These are phyloP conservation scores for Phataginus tetradactyla DNA, from an alignment of 2,797 vertebrate species.

Conservation along the genomic window DNA sequence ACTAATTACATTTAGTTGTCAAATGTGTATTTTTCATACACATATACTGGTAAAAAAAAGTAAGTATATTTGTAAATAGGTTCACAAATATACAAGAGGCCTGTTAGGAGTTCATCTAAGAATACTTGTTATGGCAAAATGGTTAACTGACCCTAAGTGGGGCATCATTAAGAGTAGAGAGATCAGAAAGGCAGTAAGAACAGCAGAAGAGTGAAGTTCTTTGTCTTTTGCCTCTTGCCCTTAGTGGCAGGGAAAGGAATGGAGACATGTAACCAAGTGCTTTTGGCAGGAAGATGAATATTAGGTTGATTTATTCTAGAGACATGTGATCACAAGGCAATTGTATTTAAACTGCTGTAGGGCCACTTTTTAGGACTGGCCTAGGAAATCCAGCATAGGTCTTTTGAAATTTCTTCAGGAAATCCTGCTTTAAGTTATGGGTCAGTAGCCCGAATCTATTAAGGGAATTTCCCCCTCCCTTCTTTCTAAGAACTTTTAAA, in stretches of 20 bases:
- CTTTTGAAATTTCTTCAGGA: neutral
- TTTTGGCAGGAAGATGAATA: neutral
- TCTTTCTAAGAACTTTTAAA: neutral
- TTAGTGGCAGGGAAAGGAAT: rapidly evolving
- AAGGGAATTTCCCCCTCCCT: neutral
- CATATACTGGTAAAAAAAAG: neutral
- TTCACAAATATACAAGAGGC: neutral
- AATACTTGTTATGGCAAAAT: neutral
- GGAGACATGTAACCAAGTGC: neutral
- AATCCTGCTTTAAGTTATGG: neutral
- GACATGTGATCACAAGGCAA: neutral
- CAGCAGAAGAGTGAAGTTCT: neutral
- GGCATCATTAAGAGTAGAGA: neutral
- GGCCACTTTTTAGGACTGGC: neutral
- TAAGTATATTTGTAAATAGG: neutral
- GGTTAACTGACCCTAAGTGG: neutral
- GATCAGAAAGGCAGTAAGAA: neutral
- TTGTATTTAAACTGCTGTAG: neutral
- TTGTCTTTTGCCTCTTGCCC: neutral
- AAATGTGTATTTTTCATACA: neutral
- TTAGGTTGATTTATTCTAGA: neutral
- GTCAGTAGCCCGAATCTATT: neutral
- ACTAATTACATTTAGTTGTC: neutral
- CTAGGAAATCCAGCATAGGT: neutral
- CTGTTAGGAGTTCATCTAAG: too few species aligned